Evolutionary conservation across 2,797 vertebrate species (phyloP), one percentile per base, ranked within the genome.

Genomic region (Oophaga sylvatica): DNA sequence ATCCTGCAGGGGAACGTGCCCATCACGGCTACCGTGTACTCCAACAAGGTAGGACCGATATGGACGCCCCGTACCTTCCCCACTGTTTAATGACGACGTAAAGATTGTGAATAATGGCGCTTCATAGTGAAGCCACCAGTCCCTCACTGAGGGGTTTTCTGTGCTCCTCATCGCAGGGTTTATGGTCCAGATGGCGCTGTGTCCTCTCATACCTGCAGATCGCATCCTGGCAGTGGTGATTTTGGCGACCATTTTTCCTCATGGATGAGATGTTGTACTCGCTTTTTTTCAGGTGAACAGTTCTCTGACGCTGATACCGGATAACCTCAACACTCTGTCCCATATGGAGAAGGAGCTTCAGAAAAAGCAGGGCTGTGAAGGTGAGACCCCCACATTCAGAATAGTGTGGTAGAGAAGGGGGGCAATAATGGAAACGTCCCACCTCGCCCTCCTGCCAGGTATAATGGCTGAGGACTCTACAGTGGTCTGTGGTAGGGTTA

Each of bases 41-140:
- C 87, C 15, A 89, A 86, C n/a, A 89, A 89, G 87, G 87, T 89
- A 85, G 41, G 73, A 13, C 0, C 45, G 13, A 22, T 20, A 22
- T 75, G 35, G 71, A 48, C 31, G 65, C 10, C 62, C 63, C 63
- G 7, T 7, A 22, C 22, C 15, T 20, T 12, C 7, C 15, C 63
- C 63, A 65, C 1, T n/a, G 8, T 15, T 22, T 5, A 63, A 19
- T 17, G 60, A 16, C 48, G 0, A 7, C 6, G 48, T 53, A 11
- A 53, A 41, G 2, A 41, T 5, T 41, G 35, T 41, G 35, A 41
- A 41, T 41, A 41, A 41, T 41, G 35, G 35, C 35, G 35, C 35
- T 7, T 53, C 48, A 1, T 53, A 2, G 8, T 53, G 48, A 53
- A 53, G 48, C 48, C 48, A 11, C 48, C 48, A 7, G 48, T 0